Conservation (phyloP, 1,140 invertebrate species). For the Spodoptera litura region DNA sequence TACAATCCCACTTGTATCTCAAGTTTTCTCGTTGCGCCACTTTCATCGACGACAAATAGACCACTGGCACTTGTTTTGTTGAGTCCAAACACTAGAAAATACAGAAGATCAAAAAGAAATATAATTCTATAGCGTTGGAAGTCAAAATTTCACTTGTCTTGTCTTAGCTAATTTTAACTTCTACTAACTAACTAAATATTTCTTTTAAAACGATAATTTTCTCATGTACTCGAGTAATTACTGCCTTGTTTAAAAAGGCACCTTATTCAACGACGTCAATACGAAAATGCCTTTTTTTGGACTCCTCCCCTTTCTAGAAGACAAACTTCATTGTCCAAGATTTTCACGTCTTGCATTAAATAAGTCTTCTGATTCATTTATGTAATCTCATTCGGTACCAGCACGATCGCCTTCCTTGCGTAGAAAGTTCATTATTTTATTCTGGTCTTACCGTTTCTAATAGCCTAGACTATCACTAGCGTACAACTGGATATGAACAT, state of each 20-base stretch:
- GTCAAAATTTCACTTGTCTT: too few species aligned
- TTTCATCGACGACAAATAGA: slow-evolving; percentile 19
- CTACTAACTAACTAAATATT: too few species aligned
- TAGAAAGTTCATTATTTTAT: slow-evolving; percentile 33
- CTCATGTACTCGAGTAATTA: too few species aligned
- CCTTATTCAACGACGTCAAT: too few species aligned
- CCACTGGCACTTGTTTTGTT: neutral
- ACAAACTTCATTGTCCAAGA: neutral
- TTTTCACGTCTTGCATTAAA: neutral
- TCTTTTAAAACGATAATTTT: too few species aligned
- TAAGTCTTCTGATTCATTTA: neutral
- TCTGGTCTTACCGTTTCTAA: slow-evolving; percentile 19
- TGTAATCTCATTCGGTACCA: neutral
- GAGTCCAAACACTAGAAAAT: neutral
- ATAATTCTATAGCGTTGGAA: too few species aligned
- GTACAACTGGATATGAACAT: neutral
- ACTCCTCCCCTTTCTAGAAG: neutral
- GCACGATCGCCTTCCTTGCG: neutral
- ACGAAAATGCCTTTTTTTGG: too few species aligned
- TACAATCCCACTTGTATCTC: neutral
- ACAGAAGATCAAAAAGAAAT: neutral
- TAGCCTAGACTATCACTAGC: neutral
- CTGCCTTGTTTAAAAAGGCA: too few species aligned
- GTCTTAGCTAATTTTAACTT: too few species aligned
- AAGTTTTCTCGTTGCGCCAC: slow-evolving; percentile 8